These are phyloP conservation scores for Tetramorium parvispinum DNA, from an alignment of 1,140 invertebrate genomes.

Conservation along the genomic window DNA sequence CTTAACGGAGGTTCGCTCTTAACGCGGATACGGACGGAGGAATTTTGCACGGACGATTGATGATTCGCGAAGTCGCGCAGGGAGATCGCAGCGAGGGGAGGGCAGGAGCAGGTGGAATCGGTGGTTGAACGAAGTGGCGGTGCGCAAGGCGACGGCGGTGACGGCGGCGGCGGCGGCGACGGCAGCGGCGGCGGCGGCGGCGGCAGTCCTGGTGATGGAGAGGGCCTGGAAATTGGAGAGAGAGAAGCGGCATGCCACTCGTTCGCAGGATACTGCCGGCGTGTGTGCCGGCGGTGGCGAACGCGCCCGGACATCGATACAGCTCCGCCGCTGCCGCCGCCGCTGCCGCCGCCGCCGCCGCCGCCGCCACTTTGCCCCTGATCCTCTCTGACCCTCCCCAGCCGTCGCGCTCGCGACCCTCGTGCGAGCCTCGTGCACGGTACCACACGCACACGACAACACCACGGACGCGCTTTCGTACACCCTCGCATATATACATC, in stretches of 20 bases:
- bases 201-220: constrained; percentile 24
- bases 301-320: constrained; percentile 77
- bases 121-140: constrained; percentile 5
- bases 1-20: background rate
- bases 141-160: background rate
- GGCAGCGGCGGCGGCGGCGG: background rate
- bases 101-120: background rate
- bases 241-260: constrained; percentile 63
- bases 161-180: background rate
- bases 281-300: constrained; percentile 71
- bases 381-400: constrained; percentile 63
- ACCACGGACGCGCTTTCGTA: constrained; percentile 21
- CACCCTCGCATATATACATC: background rate
- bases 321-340: constrained; percentile 63
- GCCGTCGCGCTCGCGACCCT: constrained; percentile 59
- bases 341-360: constrained; percentile 52
- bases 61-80: constrained; percentile 53
- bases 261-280: constrained; percentile 72
- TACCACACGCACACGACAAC: constrained; percentile 41
- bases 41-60: constrained; percentile 61
- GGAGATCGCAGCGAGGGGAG: background rate
- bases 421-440: constrained; percentile 54
- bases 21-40: background rate
- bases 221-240: constrained; percentile 37
- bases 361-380: constrained; percentile 70